Evolutionary conservation across 2,113 vertebrate species (phyloP).

Genomic region (Tor tambroides): DNA sequence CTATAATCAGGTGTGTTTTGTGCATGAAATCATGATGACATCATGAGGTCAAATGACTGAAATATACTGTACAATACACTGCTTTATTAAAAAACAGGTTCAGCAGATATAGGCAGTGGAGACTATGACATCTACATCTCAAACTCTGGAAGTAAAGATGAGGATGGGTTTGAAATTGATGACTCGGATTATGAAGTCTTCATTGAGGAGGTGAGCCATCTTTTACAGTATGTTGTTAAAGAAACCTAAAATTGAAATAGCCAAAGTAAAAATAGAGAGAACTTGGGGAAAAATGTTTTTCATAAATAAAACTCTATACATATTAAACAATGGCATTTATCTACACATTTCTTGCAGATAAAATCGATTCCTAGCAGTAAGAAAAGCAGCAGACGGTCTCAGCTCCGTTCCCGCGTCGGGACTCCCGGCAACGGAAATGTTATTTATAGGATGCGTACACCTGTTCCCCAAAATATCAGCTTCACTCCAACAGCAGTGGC

Average conservation of each 20-base stretch:
- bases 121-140: conserved; percentile 79
- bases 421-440: conserved; percentile 66
- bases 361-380: conserved; percentile 78
- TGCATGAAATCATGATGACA: background rate
- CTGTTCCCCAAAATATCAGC: conserved; percentile 38
- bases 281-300: no score
- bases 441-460: conserved; percentile 69
- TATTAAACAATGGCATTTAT: background rate
- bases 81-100: conserved; percentile 68
- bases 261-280: conserved; percentile 65
- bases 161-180: conserved; percentile 81
- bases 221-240: background rate
- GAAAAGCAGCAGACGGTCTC: conserved; percentile 77
- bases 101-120: conserved; percentile 83
- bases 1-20: background rate
- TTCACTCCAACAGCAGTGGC: conserved; percentile 26
- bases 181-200: conserved; percentile 90
- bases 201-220: conserved; percentile 85
- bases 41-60: background rate
- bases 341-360: conserved; percentile 75
- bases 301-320: no score
- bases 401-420: conserved; percentile 75
- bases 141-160: conserved; percentile 73
- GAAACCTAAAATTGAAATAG: conserved; percentile 37
- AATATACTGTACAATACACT: background rate